phyloP scores from a whole-genome alignment of 1,140 invertebrate genomes.

The Hyposmocoma kahamanoa region DNA sequence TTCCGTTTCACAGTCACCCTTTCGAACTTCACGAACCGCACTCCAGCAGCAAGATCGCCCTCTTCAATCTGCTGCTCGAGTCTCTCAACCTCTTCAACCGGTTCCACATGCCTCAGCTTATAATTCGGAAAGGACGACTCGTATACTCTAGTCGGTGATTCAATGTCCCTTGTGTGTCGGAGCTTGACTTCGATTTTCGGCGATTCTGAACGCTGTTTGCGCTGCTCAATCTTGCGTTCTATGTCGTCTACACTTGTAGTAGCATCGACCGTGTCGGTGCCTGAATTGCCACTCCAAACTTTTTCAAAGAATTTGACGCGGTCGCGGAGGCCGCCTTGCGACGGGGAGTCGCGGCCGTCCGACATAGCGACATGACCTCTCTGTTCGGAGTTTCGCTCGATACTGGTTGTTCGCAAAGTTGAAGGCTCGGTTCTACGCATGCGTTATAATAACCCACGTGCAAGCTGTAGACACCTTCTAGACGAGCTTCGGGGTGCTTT shows the following conservation, averaged over 20 bases:
- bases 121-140: constrained; percentile 49
- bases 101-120: constrained; percentile 54
- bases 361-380: constrained; percentile 66
- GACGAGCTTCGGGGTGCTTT: constrained; percentile 27
- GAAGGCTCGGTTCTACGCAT: constrained; percentile 29
- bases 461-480: constrained; percentile 36
- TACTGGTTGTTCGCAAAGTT: constrained; percentile 40
- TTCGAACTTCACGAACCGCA: constrained; percentile 80
- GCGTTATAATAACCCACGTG: constrained; percentile 37
- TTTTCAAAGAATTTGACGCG: constrained; percentile 85
- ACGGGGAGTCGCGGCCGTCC: constrained; percentile 69
- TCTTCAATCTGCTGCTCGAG: constrained; percentile 77
- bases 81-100: constrained; percentile 63
- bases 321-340: constrained; percentile 76
- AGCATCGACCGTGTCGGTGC: constrained; percentile 58
- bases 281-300: constrained; percentile 77
- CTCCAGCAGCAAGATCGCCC: constrained; percentile 75
- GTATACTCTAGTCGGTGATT: constrained; percentile 57
- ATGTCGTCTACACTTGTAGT: constrained; percentile 75
- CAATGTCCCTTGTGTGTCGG: constrained; percentile 69
- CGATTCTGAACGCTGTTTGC: constrained; percentile 66
- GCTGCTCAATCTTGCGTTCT: constrained; percentile 76
- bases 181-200: constrained; percentile 76
- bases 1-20: constrained; percentile 77
- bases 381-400: constrained; percentile 61